These are phyloP conservation scores for Drosophila mimica DNA, from an alignment of 2,888 invertebrate genomes.

Conservation along the genomic window DNA sequence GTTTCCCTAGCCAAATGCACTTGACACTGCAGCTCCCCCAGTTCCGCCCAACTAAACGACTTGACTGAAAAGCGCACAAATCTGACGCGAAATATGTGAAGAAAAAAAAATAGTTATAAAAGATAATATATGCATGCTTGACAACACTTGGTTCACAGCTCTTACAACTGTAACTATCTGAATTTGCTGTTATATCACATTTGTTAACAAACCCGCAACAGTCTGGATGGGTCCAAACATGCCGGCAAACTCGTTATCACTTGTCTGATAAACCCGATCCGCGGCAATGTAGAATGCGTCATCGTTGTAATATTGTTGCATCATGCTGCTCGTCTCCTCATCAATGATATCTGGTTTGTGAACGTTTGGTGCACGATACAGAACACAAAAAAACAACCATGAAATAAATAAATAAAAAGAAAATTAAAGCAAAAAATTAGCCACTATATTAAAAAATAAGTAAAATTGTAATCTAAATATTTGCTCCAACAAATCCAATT, in stretches of 20 bases:
- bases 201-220: conserved; percentile 83
- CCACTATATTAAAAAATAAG: background rate
- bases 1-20: conserved; percentile 46
- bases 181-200: conserved; percentile 19
- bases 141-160: conserved; percentile 31
- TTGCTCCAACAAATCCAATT: background rate
- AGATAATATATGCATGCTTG: conserved; percentile 62
- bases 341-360: conserved; percentile 79
- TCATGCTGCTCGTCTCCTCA: conserved; percentile 80
- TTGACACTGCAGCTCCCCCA: conserved; percentile 27
- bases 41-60: conserved; percentile 13
- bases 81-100: conserved; percentile 51
- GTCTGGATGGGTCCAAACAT: conserved; percentile 84
- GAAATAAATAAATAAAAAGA: conserved; percentile 23
- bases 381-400: conserved; percentile 28
- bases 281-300: conserved; percentile 84
- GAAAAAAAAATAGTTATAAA: conserved; percentile 57
- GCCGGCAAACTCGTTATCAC: conserved; percentile 84
- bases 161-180: background rate
- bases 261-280: conserved; percentile 84
- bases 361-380: background rate
- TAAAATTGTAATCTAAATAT: background rate
- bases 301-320: conserved; percentile 84
- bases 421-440: conserved; percentile 5
- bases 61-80: conserved; percentile 41